Evolutionary conservation across 2,113 vertebrate genomes (phyloP), one percentile per base, ranked within the genome.

Genomic region (Uria aalge): DNA sequence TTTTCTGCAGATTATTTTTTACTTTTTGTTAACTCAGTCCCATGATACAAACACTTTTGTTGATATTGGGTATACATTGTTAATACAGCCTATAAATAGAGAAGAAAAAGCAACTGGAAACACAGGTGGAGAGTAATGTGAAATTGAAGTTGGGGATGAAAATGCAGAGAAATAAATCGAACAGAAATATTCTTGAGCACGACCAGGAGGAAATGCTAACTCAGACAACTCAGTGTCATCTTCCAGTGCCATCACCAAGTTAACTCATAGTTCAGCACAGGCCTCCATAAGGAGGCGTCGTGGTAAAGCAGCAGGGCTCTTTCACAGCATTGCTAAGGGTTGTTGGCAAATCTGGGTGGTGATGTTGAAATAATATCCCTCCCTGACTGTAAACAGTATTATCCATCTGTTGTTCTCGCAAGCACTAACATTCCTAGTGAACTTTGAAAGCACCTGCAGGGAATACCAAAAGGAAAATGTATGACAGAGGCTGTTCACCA

Each of bases 341-440:
- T 76, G 69, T 64, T 94, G 85, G 81, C 45, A 96, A 73, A 85
- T 62, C 56, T 63, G 38, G 6, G 7, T 64, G 73, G 40, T 64
- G 52, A 72, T 64, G 53, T 89, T 96, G 67, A 63, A 64, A 92
- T 84, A 93, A 57, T 87, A 69, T 21, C 24, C 23, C 50, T 90
- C 34, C 62, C 50, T 88, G 64, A 40, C 45, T 82, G 57, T 79
- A 71, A 89, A 90, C 71, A 55, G 57, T 57, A 24, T 75, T 92
- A 57, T 43, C 78, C 84, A 86, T 96, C 87, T 97, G 78, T 55
- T 93, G 57, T 94, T 96, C 91, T 83, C 63, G 74, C 52, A 81
- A 89, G 43, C 76, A 43, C 24, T 82, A 45, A 57, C 26, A 12
- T 91, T 88, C 45, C 66, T 62, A 32, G 57, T 47, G 72, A 88